Percentiles rank a stretch among this genome's conserved stretches.
These are phyloP conservation scores for Margaritifera margaritifera DNA, from an alignment of 2,888 invertebrate species.

Conservation along the genomic window DNA sequence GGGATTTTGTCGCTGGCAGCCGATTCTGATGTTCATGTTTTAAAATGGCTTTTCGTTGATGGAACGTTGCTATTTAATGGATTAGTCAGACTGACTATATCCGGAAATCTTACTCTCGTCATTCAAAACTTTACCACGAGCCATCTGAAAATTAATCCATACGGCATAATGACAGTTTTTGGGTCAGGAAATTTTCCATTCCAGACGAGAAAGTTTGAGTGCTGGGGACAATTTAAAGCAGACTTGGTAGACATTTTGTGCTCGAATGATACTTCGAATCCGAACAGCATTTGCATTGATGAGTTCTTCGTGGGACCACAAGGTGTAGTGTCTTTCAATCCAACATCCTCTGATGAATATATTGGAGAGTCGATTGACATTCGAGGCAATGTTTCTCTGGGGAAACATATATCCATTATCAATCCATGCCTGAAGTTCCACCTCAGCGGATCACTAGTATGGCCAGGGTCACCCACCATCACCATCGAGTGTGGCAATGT, in stretches of 20 bases:
- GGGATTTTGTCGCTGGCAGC: no score
- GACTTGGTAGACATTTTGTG: slow-evolving; percentile 8
- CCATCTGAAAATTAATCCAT: no score
- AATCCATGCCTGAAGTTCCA: slow-evolving; percentile 36
- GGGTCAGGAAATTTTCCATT: no score
- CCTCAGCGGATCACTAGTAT: slow-evolving; percentile 28
- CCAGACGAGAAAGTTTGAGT: no score
- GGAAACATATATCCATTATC: slow-evolving; percentile 33
- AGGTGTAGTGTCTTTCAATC: slow-evolving; percentile 36
- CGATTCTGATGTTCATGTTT: no score
- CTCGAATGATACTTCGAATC: slow-evolving; percentile 12
- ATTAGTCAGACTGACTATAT: no score
- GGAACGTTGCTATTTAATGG: no score
- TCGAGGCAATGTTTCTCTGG: slow-evolving; percentile 34
- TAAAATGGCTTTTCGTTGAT: no score
- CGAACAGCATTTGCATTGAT: no score
- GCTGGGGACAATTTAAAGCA: slow-evolving; percentile 5
- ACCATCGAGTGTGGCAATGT: slow-evolving; percentile 44
- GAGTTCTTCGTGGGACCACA: slow-evolving; percentile 17
- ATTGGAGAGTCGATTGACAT: slow-evolving; percentile 39
- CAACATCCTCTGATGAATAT: slow-evolving; percentile 28
- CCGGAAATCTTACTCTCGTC: no score
- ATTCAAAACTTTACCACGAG: no score
- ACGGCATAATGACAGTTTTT: no score
- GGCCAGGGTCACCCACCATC: slow-evolving; percentile 27